Base-by-base conservation (phyloP, 2,797 vertebrate genomes). In the Parambassis ranga region DNA sequence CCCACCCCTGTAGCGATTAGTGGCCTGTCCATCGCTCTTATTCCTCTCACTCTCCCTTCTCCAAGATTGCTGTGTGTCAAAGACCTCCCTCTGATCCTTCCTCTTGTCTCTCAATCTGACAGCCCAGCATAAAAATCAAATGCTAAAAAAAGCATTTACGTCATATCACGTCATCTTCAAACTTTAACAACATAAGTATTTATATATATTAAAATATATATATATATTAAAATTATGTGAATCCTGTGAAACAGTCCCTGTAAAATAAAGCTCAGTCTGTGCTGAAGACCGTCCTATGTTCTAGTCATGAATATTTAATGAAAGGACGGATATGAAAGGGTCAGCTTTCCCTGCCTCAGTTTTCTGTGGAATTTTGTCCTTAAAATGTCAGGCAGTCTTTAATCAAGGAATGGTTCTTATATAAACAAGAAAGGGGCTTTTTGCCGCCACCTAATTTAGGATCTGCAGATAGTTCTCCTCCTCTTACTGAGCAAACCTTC, bases 271-370 rank as follows among this genome's bases (percentile, higher is more conserved):
- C n/a, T n/a, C n/a, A n/a, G n/a, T 49, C 31, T 28, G 46, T 23
- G 42, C 24, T 31, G 3, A 58, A 46, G 32, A 6, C 51, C 28
- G 26, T 51, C n/a, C 6, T 24, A 26, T 27, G 36, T 47, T 62
- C 6, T 4, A 4, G 27, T 52, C 14, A 20, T 68, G 31, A 23
- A 71, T 75, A 51, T 74, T 78, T 57, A 44, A 64, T 73, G n/a
- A 73, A 48, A 39, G 4, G 32, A 47, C 44, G 18, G 6, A 19
- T 23, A 14, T 49, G 28, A 65, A 56, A 42, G 9, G 27, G 30
- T 62, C 44, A 23, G 38, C 47, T 33, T 78, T 35, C 56, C 74
- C 46, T 56, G 26, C 15, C 22, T 65, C 23, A 20, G 10, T 36
- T 60, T 58, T 42, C 7, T 61, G 4, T 39, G n/a, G 5, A 4